Evolutionary conservation across 2,113 vertebrate species (phyloP).

Genomic region (Antidorcas marsupialis): DNA sequence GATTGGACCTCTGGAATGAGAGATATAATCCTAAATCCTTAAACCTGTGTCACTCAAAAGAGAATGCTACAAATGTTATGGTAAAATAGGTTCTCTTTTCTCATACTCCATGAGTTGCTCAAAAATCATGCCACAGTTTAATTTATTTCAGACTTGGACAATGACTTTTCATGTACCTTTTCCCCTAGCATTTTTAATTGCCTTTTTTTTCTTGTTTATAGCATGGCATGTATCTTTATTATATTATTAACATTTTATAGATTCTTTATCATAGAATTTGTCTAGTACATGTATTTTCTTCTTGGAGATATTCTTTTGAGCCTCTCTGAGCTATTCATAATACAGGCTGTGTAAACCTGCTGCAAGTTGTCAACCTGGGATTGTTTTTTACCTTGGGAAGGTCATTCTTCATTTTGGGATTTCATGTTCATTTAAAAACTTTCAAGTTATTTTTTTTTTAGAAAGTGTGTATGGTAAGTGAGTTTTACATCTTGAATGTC

Average conservation of each 20-base stretch:
- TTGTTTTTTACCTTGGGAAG: not conserved
- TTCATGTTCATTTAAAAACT: not conserved
- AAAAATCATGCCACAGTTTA: not conserved
- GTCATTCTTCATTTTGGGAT: not conserved
- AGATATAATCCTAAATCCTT: not conserved
- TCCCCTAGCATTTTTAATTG: not conserved
- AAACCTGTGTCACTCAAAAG: not conserved
- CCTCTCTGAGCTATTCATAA: not conserved
- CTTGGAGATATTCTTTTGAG: not conserved
- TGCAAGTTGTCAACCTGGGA: not conserved
- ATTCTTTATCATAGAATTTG: not conserved
- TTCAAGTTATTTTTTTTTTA: not conserved
- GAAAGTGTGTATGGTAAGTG: not conserved
- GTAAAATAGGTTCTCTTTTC: not conserved
- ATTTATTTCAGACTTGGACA: not conserved
- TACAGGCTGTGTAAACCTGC: not conserved
- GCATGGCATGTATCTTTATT: not conserved
- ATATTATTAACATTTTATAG: not conserved
- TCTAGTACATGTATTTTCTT: not conserved
- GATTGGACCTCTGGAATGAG: not conserved
- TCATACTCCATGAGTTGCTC: not conserved
- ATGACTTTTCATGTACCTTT: not conserved
- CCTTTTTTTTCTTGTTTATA: not conserved
- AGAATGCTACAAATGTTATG: not conserved
- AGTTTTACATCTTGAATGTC: not conserved